Evolutionary conservation across 1,140 invertebrate species (phyloP), one percentile per base, ranked within the genome.

Genomic region (Drosophila punjabiensis): DNA sequence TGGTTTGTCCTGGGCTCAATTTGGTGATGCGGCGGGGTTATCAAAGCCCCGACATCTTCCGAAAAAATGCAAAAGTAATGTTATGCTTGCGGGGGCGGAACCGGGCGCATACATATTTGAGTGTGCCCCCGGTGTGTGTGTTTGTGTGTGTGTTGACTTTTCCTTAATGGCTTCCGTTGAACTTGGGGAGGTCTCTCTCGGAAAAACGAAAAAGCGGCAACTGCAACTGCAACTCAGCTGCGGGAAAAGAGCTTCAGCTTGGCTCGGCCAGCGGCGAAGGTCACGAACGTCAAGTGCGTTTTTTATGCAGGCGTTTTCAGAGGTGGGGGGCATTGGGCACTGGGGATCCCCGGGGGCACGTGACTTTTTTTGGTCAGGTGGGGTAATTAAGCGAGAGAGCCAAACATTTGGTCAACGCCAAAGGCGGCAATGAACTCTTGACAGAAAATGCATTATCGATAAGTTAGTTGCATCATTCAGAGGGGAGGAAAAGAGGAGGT

Each of bases 91-190:
- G 64, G 45, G 63, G 66, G 60, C 55, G 45, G 48, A 39, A 35
- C 11, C 43, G 28, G 52, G 35, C 48, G 39, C 4, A 32, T 68
- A n/a, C 35, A 39, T 39, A 39, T 65, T 78, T 63, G 62, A 52
- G 64, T 67, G 48, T 65, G 66, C 43, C 56, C 41, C 41, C n/a
- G n/a, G 18, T 20, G 18, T 20, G 43, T 39, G 41, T 50, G 43
- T 45, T 5, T 48, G 48, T 50, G n/a, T 55, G 14, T 24, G 35
- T 55, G 43, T 71, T 78, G 81, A 83, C 64, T 83, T 79, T 75
- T 78, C 71, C 66, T 74, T 73, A 63, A 60, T 89, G 74, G 84
- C 84, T 88, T 89, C 84, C 81, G 84, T 88, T 89, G 85, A 78
- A 81, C 85, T 74, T 89, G 82, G 67, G 47, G 45, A 74, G 68